Conservation (phyloP, 2,113 vertebrate species). For the Madoqua kirkii region DNA sequence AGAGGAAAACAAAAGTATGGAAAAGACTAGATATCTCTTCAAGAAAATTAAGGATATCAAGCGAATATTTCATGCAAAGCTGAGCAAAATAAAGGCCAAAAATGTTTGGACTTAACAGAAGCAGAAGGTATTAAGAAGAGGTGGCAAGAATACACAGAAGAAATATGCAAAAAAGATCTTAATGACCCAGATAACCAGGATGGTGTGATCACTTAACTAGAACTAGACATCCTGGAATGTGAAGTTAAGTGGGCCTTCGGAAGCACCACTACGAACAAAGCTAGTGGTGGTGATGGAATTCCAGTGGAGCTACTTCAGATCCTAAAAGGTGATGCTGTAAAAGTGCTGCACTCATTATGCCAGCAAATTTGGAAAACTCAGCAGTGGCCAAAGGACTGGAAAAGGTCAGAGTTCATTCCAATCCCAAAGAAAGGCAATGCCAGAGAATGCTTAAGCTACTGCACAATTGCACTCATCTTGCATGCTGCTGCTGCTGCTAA, state of each 20-base stretch:
- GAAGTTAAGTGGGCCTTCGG: neutral
- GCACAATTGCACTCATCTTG: neutral
- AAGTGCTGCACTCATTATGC: neutral
- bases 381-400: neutral
- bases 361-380: neutral
- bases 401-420: neutral
- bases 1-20: neutral
- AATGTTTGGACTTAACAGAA: neutral
- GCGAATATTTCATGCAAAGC: neutral
- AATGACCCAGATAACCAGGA: neutral
- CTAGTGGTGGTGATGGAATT: neutral
- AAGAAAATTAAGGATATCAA: neutral
- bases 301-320: neutral
- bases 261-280: fast-evolving
- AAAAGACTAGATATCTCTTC: neutral
- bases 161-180: neutral
- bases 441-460: neutral
- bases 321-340: neutral
- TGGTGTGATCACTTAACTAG: neutral
- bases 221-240: neutral
- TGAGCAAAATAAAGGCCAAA: neutral
- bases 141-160: neutral
- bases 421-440: neutral
- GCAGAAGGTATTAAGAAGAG: neutral
- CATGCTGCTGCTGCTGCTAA: neutral